Percentiles rank a stretch among this genome's conserved stretches.
Evolutionary conservation across 1,140 invertebrate genomes (phyloP).

Genomic region (Eulimnadia texana): DNA sequence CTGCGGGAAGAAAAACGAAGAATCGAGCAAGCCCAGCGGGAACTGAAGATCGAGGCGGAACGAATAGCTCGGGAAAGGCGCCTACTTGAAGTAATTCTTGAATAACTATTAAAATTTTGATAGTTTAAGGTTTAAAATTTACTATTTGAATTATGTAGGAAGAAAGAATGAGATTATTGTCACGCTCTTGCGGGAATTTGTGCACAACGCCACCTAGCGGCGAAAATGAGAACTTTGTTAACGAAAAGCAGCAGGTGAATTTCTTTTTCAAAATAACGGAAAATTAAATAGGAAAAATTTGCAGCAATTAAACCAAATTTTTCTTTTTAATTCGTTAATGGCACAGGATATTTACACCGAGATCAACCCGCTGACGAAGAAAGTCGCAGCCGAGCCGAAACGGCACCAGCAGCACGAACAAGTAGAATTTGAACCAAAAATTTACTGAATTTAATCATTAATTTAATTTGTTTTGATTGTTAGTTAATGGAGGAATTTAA

Average conservation of each 20-base stretch:
- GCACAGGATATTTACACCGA: background rate
- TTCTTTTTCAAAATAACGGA: background rate
- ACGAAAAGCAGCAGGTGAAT: background rate
- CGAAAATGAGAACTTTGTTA: background rate
- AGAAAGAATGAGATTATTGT: background rate
- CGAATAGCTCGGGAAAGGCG: conserved; percentile 5
- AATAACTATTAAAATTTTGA: no score
- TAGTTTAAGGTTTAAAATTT: no score
- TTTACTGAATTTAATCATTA: background rate
- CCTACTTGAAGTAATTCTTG: conserved; percentile 1
- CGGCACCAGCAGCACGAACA: background rate
- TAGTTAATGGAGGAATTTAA: background rate
- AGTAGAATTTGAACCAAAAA: background rate
- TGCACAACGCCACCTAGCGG: background rate
- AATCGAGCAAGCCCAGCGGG: conserved; percentile 10
- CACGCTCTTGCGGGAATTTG: no score
- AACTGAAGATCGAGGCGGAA: conserved; percentile 6
- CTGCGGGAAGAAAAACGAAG: conserved; percentile 20
- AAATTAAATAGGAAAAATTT: no score
- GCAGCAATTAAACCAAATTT: no score
- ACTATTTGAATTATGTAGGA: background rate
- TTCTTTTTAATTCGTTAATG: no score
- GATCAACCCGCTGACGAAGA: background rate
- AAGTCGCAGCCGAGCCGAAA: background rate
- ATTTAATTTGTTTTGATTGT: background rate